Evolutionary conservation across 2,888 invertebrate genomes (phyloP).

Genomic region (Heliconius hortense): DNA sequence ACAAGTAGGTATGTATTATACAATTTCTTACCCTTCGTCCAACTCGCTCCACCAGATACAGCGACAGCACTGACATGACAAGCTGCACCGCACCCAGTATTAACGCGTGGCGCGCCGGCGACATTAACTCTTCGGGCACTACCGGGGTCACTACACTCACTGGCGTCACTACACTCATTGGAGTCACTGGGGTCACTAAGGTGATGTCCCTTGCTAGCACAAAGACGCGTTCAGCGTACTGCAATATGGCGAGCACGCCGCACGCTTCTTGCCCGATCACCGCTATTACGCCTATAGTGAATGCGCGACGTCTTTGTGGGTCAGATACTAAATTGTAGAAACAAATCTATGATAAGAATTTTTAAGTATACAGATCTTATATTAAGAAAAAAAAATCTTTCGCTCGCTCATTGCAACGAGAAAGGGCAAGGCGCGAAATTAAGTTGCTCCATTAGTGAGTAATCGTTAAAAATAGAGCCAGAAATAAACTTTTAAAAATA

Average conservation of each 20-base stretch:
- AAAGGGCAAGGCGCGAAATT: too few relatives aligned
- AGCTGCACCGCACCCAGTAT: constrained; percentile 60
- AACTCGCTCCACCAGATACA: constrained; percentile 62
- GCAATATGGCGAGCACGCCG: constrained; percentile 64
- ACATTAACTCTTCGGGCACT: constrained; percentile 34
- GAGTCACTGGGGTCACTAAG: not conserved
- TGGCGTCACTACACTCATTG: not conserved
- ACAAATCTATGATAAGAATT: not conserved
- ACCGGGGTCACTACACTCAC: not conserved
- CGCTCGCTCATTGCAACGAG: too few relatives aligned
- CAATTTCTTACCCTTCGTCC: constrained; percentile 57
- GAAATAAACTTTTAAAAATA: too few relatives aligned
- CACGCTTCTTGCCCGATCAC: constrained; percentile 67
- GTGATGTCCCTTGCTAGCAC: constrained; percentile 51
- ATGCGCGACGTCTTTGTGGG: constrained; percentile 56
- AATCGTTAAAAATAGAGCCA: too few relatives aligned
- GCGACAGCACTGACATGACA: constrained; percentile 53
- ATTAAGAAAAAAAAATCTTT: too few relatives aligned
- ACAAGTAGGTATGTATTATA: too few relatives aligned
- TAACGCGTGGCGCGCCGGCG: constrained; percentile 57
- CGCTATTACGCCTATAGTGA: constrained; percentile 53
- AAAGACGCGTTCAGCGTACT: constrained; percentile 69
- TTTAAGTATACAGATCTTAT: not conserved
- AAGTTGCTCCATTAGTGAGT: too few relatives aligned
- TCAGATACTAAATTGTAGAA: constrained; percentile 54